Base-by-base conservation (phyloP, 1,140 invertebrate species). In the Tetramorium parvispinum region DNA sequence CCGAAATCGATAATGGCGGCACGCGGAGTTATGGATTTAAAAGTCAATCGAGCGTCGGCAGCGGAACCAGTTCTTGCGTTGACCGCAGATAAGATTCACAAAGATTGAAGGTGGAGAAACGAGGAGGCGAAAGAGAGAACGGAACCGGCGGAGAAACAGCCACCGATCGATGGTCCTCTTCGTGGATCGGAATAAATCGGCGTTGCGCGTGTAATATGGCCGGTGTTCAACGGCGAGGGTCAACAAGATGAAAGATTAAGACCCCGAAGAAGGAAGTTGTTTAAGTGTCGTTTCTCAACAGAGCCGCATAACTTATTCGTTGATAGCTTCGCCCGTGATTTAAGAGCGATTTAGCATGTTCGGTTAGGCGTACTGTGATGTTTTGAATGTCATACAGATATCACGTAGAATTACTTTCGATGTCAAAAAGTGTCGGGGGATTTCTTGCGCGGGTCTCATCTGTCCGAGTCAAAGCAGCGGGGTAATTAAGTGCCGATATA, bases 51-150 rank as follows among this genome's bases (percentile, higher is more conserved):
- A 3, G 73, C 21, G 73, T 32, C 61, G 53, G 55, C 21, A 71
- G 85, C 6, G 57, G 51, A 75, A 78, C 89, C 76, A 90, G 89
- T 90, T 90, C 77, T 87, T 89, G 46, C 49, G 40, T 55, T 24
- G 55, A 40, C 11, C n/a, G 3, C 68, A 13, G 68, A 59, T 75
- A 73, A 49, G 66, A 61, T 49, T 73, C 43, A 18, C 8, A 65
- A 55, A 46, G 87, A 76, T 73, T 55, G 51, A 79, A 75, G 73
- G 81, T 49, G 77, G 66, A 75, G 24, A 18, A 16, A 27, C 24
- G 61, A 16, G 6, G 11, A 32, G 46, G 32, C 59, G 63, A 51
- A 27, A n/a, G 55, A 66, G 40, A 46, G 40, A 32, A 73, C 16
- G 40, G 24, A 55, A 73, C 40, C 24, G 24, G 40, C 40, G 51